A percentile compares a stretch with the other conserved stretches of the same genome.
phyloP scores from a whole-genome alignment of 1,140 invertebrate genomes.

The Eurosta solidaginis region DNA sequence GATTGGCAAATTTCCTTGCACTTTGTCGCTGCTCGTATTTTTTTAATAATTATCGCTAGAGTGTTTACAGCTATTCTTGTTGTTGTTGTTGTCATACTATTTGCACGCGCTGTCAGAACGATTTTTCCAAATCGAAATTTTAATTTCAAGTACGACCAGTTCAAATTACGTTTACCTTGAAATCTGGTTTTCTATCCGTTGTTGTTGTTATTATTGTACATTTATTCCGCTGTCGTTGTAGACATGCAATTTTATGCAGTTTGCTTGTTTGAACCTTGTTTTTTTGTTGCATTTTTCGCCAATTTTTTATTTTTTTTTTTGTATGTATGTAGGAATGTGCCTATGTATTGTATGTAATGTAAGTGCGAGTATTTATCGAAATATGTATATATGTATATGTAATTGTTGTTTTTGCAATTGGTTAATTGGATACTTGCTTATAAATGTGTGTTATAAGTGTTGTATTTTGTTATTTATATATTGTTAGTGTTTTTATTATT shows the following conservation, averaged over 20 bases:
- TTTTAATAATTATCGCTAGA: neutral
- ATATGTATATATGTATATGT: neutral
- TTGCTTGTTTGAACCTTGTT: neutral
- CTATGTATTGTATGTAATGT: neutral
- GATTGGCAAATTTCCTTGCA: conserved; percentile 5
- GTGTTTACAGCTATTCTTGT: neutral
- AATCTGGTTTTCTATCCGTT: conserved; percentile 33
- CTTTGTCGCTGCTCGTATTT: neutral
- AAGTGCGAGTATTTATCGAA: conserved; percentile 21
- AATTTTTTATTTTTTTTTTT: neutral
- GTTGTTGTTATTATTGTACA: conserved; percentile 6
- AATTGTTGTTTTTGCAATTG: neutral
- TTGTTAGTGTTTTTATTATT: neutral
- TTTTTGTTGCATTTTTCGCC: neutral
- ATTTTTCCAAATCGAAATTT: conserved; percentile 37
- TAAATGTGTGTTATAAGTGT: neutral
- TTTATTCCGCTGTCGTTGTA: conserved; percentile 14
- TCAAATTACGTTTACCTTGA: conserved; percentile 35
- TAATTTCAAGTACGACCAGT: conserved; percentile 37
- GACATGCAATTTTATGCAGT: conserved; percentile 19
- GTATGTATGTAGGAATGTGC: neutral
- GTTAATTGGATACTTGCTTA: neutral
- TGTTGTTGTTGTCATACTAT: conserved; percentile 8
- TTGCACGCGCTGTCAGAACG: conserved; percentile 35
- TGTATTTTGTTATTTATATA: neutral